These are phyloP conservation scores for Drosophila ustulata DNA, from an alignment of 2,888 invertebrate genomes.

Conservation along the genomic window DNA sequence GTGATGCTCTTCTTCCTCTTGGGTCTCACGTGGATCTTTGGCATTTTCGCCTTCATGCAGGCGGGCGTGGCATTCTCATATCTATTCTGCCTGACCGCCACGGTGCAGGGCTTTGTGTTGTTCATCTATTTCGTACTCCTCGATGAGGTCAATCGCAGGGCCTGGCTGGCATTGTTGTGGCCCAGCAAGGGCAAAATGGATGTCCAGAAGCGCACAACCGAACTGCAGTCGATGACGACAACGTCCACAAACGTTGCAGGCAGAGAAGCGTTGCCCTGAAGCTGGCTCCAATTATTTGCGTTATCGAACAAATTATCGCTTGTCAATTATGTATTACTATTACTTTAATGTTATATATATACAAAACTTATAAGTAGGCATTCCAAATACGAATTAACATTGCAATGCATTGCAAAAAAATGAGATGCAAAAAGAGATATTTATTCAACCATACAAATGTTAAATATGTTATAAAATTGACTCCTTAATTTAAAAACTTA, in stretches of 20 bases:
- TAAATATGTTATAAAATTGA: no score
- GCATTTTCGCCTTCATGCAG: constrained; percentile 86
- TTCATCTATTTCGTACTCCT: constrained; percentile 88
- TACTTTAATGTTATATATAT: constrained; percentile 20
- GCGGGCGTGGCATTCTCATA: constrained; percentile 87
- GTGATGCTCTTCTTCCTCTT: constrained; percentile 87
- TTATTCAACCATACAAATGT: no score
- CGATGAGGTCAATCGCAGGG: constrained; percentile 85
- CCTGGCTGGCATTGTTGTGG: constrained; percentile 56
- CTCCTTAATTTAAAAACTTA: no score
- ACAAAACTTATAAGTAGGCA: background rate
- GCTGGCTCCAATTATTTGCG: background rate
- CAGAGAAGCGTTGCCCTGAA: background rate
- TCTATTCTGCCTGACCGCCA: constrained; percentile 88
- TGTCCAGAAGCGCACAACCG: constrained; percentile 41
- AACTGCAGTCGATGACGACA: constrained; percentile 54
- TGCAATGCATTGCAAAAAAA: no score
- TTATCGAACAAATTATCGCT: constrained; percentile 55
- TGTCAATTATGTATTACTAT: constrained; percentile 24
- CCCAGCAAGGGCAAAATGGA: constrained; percentile 41
- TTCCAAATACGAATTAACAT: no score
- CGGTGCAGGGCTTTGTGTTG: constrained; percentile 88
- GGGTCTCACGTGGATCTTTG: constrained; percentile 88
- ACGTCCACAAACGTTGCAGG: constrained; percentile 31
- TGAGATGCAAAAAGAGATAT: no score